Percentiles rank a stretch among this genome's conserved stretches.
These are phyloP conservation scores for Hypotaenidia philippensis DNA, from an alignment of 2,797 vertebrate genomes.

Conservation along the genomic window DNA sequence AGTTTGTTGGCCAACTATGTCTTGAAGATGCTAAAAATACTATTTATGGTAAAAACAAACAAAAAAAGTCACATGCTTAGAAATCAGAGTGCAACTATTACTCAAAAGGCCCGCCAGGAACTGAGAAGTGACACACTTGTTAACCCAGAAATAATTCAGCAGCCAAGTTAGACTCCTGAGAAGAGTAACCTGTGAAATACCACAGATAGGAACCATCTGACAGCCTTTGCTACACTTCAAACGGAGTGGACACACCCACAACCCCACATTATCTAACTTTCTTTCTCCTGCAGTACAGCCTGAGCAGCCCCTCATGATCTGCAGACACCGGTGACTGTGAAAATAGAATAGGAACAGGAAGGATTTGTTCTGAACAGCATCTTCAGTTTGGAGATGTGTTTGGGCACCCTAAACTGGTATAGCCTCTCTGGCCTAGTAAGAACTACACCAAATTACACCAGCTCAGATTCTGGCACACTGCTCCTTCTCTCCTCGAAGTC, in stretches of 20 bases:
- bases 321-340: background rate
- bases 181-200: background rate
- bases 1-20: background rate
- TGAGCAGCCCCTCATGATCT: background rate
- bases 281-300: background rate
- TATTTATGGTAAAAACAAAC: constrained; percentile 37
- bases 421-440: background rate
- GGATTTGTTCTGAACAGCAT: background rate
- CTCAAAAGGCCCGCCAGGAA: background rate
- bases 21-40: constrained; percentile 22
- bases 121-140: background rate
- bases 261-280: background rate
- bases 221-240: background rate
- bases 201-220: background rate
- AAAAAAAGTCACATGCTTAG: background rate
- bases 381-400: background rate
- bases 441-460: background rate
- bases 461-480: background rate
- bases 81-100: background rate
- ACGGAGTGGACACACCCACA: background rate
- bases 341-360: background rate
- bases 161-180: background rate
- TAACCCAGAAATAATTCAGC: background rate
- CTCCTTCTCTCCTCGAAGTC: background rate
- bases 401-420: background rate